Evolutionary conservation across 2,888 invertebrate genomes (phyloP), one percentile per base, ranked within the genome.

Genomic region (Athrips mouffetella): DNA sequence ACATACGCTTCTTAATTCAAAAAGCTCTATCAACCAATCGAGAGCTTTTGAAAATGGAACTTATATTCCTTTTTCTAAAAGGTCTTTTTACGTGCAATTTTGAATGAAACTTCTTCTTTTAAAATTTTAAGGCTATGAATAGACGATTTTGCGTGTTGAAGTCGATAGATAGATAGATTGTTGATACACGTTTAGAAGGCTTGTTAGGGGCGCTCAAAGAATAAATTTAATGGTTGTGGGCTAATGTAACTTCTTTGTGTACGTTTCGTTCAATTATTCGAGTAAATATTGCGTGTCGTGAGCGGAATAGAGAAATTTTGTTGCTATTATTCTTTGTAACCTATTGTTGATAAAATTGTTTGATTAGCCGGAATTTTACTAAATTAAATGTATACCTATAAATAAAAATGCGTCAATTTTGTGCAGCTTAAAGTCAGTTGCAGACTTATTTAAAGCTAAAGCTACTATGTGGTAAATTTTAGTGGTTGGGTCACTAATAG

Each of bases 141-240:
- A 53, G 56, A 52, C 48, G 46, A 50, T 60, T 66, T 66, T 54
- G 64, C 67, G 60, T 67, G 59, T 35, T 44, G 52, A 56, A 53
- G 54, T 51, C 48, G 54, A 55, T 53, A 53, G 52, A 51, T 56
- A 50, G 48, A 50, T 57, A 58, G 18, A 58, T 54, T 56, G 62
- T 29, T 31, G 33, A 33, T 33, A 30, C 37, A 37, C 31, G 25
- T 57, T 63, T 42, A 49, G 20, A 39, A 31, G 50, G 58, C 58
- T 65, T 61, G 60, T 65, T 67, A 64, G 37, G 45, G 15, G 40
- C 44, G 52, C 49, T 52, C 54, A 60, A 61, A 58, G 55, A 60
- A 62, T 57, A 53, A n/a, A 49, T 53, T 45, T 63, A 59, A 65
- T 62, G 63, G 58, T 46, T 53, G 55, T 47, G 45, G 52, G 27